Base-by-base conservation (phyloP, 2,113 vertebrate species). In the Tyto alba region DNA sequence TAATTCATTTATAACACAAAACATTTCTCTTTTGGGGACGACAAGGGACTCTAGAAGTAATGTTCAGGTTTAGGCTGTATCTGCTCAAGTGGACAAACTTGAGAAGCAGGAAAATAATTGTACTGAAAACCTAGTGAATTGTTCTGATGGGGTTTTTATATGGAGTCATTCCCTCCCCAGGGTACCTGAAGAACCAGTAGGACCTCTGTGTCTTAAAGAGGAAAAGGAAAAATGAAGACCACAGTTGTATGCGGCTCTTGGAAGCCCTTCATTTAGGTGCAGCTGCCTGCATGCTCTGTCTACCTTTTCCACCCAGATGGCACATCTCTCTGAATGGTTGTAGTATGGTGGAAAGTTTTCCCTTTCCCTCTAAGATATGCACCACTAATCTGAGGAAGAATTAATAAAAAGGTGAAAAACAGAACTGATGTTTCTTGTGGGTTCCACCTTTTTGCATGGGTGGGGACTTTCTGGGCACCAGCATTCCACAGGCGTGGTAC, bases 291-390 rank as follows among this genome's bases (percentile, higher is more conserved):
- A 5, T 47, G 36, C 9, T 48, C 18, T n/a, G 57, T 66, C 20
- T 26, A 5, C 21, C 36, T 53, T 17, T 18, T 38, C 56, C 41
- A 10, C 22, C 3, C n/a, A 1, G 2, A 4, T 7, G 30, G 16
- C 27, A 1, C 4, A 8, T 16, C 11, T 71, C 32, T 34, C 19
- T 23, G 9, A 29, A 5, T 1, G 13, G 11, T 2, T 48, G 43
- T 22, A 72, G 2, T 23, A 2, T 6, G 34, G 29, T 10, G 6
- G 8, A 9, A 66, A 10, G 11, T 40, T 87, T 81, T 67, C 13
- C 12, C 32, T 56, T 38, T 62, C 10, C 6, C 23, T 50, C n/a
- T 9, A 20, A 67, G 13, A 34, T 13, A 17, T 0, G 10, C 50
- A 3, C 52, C 4, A 7, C 56, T 87, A n/a, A 12, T 11, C 21